Percentiles rank a stretch among this genome's conserved stretches.
Conservation (phyloP, 2,888 invertebrate genomes). For the Cynaeus angustus region DNA sequence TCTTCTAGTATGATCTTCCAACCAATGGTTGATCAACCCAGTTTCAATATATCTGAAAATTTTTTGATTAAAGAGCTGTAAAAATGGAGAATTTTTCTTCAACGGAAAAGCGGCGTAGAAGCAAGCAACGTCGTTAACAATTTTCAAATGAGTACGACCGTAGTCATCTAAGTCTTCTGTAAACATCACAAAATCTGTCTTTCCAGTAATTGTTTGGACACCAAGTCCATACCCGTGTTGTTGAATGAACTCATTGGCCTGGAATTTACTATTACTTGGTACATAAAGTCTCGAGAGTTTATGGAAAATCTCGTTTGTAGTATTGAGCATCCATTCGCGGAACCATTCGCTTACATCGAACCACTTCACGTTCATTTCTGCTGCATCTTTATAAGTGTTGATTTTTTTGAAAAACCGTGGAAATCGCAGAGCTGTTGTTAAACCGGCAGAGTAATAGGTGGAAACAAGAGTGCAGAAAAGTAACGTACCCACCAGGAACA, state of each 20-base stretch:
- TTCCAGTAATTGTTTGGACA: constrained; percentile 2
- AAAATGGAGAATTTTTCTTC: constrained; percentile 55
- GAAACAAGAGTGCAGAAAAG: constrained; percentile 51
- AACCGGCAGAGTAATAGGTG: constrained; percentile 55
- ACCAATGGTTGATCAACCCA: constrained; percentile 56
- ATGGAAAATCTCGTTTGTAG: constrained; percentile 23
- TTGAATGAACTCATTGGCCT: constrained; percentile 9
- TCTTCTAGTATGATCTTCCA: constrained; percentile 27
- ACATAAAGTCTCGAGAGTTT: constrained; percentile 5
- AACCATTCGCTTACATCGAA: constrained; percentile 48
- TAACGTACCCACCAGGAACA: constrained; percentile 49
- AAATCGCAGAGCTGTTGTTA: constrained; percentile 54
- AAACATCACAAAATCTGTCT: constrained; percentile 24
- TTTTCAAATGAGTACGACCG: not conserved
- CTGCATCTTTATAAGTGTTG: constrained; percentile 54
- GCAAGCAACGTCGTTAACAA: constrained; percentile 13
- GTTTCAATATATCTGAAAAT: constrained; percentile 49
- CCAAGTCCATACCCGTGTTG: constrained; percentile 1
- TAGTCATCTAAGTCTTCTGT: too few relatives aligned
- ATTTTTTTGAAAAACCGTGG: constrained; percentile 54
- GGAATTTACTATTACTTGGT: not conserved
- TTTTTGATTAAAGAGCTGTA: constrained; percentile 50
- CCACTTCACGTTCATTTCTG: constrained; percentile 53
- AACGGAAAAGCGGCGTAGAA: constrained; percentile 54
- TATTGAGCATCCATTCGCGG: constrained; percentile 46